A percentile compares a stretch with the other conserved stretches of the same genome.
phyloP scores from a whole-genome alignment of 2,113 vertebrate species.

The Anhinga rufa region DNA sequence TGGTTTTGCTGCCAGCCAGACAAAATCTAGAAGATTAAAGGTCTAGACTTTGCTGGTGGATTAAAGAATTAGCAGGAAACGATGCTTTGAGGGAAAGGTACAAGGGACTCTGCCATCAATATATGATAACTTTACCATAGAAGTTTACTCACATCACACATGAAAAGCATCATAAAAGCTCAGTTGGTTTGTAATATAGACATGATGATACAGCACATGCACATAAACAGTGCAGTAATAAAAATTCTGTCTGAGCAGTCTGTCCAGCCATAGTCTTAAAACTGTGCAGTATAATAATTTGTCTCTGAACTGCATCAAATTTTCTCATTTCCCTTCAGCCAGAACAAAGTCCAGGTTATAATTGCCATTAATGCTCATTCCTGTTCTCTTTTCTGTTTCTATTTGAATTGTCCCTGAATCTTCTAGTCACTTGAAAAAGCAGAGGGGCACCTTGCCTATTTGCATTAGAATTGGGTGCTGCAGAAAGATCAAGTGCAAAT shows the following conservation, averaged over 20 bases:
- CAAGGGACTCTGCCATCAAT: neutral
- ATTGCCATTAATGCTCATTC: neutral
- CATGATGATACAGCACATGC: neutral
- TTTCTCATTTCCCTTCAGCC: no score
- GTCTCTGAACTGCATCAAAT: accelerated
- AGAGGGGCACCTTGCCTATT: neutral
- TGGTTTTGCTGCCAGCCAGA: neutral
- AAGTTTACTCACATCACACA: neutral
- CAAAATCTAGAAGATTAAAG: neutral
- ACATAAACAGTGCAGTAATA: neutral
- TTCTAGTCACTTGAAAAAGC: neutral
- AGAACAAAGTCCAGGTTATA: neutral
- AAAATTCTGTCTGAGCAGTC: neutral
- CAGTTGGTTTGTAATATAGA: neutral
- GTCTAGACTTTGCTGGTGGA: neutral
- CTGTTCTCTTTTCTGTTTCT: neutral
- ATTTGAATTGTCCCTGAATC: neutral
- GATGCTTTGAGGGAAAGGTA: neutral
- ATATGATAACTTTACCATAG: neutral
- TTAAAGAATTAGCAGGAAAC: neutral
- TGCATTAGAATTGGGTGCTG: neutral
- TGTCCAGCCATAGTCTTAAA: neutral
- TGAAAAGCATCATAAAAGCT: neutral
- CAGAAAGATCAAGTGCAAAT: neutral
- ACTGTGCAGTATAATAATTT: neutral